Conservation (phyloP, 1,140 invertebrate species). For the Caerostris darwini region DNA sequence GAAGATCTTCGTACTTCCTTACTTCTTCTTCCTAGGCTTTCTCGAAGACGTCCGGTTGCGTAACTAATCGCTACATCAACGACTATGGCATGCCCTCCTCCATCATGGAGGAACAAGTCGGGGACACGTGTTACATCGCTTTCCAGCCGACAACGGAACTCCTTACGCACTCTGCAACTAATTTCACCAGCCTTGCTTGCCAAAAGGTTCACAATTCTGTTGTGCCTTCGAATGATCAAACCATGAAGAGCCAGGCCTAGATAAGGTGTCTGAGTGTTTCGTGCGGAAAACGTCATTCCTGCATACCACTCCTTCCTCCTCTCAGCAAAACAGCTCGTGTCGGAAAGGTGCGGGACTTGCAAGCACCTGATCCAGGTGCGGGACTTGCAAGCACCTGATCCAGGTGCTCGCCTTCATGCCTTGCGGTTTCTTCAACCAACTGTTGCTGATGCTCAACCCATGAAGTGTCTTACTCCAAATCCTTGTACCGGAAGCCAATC, state of each 20-base stretch:
- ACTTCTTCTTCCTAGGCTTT: slow-evolving; percentile 83
- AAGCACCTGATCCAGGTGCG: no score
- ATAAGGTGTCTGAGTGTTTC: not conserved
- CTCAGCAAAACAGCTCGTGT: slow-evolving; percentile 80
- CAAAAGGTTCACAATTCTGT: slow-evolving; percentile 87
- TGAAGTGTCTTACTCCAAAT: not conserved
- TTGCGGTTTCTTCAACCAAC: not conserved
- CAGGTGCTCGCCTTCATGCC: not conserved
- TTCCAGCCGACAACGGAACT: not conserved
- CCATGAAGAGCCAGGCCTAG: slow-evolving; percentile 82
- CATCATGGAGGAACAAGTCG: not conserved
- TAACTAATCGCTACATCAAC: slow-evolving; percentile 86
- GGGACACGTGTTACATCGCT: not conserved
- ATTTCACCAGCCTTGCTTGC: slow-evolving; percentile 85
- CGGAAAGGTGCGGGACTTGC: not conserved
- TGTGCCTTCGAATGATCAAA: slow-evolving; percentile 84
- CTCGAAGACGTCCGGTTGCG: slow-evolving; percentile 85
- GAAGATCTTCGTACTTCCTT: slow-evolving; percentile 29
- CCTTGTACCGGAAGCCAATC: not conserved
- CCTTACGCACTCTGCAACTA: not conserved
- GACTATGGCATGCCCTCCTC: not conserved
- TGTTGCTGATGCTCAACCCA: not conserved
- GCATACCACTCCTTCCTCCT: slow-evolving; percentile 79
- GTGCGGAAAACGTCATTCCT: not conserved
- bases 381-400: not conserved